These are phyloP conservation scores for Puma concolor DNA, from an alignment of 2,113 vertebrate genomes.

Conservation along the genomic window DNA sequence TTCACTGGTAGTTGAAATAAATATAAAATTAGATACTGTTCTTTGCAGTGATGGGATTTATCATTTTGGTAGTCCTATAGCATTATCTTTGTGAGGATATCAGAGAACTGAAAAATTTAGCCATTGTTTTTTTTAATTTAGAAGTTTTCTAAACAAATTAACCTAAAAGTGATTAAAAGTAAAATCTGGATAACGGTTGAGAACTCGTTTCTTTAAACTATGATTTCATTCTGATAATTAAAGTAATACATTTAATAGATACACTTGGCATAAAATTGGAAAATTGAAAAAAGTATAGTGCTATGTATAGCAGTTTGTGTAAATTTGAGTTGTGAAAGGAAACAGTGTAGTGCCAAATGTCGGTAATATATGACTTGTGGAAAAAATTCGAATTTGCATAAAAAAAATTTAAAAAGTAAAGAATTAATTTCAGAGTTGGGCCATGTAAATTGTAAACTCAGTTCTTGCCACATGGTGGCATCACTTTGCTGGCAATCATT, in stretches of 20 bases:
- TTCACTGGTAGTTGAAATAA: slow-evolving; percentile 1
- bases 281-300: not conserved
- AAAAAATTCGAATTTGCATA: not conserved
- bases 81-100: not conserved
- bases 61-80: not conserved
- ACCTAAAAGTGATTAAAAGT: slow-evolving; percentile 21
- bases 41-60: not conserved
- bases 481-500: slow-evolving; percentile 13
- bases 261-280: not conserved
- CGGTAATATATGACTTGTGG: not conserved
- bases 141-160: not conserved
- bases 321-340: slow-evolving; percentile 24
- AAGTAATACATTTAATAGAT: not conserved
- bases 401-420: not conserved
- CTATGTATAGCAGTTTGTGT: not conserved
- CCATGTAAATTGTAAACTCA: not conserved
- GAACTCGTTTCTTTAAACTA: not conserved
- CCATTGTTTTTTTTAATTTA: not conserved
- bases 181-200: not conserved
- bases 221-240: slow-evolving; percentile 6
- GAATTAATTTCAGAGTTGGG: not conserved
- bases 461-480: not conserved
- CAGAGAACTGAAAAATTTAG: not conserved
- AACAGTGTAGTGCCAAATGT: slow-evolving; percentile 2
- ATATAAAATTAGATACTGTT: not conserved